Evolutionary conservation across 2,888 invertebrate species (phyloP), one percentile per base, ranked within the genome.

Genomic region (Pristionchus japonicus): DNA sequence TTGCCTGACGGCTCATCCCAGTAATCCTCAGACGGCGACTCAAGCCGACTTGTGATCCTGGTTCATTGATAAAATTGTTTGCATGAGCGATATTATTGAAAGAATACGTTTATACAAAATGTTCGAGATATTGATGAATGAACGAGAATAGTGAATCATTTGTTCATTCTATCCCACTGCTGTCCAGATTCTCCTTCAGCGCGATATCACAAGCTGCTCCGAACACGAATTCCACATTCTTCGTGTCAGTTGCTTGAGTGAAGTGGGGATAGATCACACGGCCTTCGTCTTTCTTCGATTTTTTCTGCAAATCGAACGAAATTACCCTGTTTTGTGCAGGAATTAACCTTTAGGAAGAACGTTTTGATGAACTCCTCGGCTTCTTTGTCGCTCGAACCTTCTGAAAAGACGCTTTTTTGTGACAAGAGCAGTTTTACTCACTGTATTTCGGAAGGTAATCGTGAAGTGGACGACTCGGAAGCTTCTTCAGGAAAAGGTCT

Each of bases 141-240:
- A n/a, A n/a, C n/a, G n/a, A n/a, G n/a, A n/a, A n/a, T n/a, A n/a
- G n/a, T n/a, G n/a, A n/a, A n/a, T n/a, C n/a, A n/a, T n/a, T n/a
- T n/a, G n/a, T 3, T 61, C 52, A 85, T 67, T 85, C 40, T 3
- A 85, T 85, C 17, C 85, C 85, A 3, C 49, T 64, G 31, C n/a
- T 64, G 43, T 85, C 31, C n/a, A 85, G 85, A n/a, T 88, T 88
- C 85, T 89, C 89, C 52, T 90, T 88, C 40, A 90, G 88, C 15
- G 90, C 89, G 84, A 90, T 90, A 64, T 89, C 89, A 84, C 90
- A 91, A 49, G 89, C 86, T 37, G 89, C 43, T 4, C 37, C 82
- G 80, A 91, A 91, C 11, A 89, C 89, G 84, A 74, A 89, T 31
- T 91, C 89, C 27, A 90, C 88, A 57, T 90, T 89, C 23, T 77